These are phyloP conservation scores for Hemaris fuciformis DNA, from an alignment of 2,888 invertebrate genomes.

Conservation along the genomic window DNA sequence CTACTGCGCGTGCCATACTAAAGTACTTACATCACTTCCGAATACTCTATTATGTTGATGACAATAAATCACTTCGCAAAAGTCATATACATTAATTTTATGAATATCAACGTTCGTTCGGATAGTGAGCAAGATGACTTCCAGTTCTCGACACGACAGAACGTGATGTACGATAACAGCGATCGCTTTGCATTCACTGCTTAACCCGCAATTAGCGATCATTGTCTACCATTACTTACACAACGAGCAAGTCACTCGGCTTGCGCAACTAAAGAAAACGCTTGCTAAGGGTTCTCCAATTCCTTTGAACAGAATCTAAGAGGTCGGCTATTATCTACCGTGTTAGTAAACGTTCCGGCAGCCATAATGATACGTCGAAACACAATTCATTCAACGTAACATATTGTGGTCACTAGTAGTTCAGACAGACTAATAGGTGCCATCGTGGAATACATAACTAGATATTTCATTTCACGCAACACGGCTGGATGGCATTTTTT, in stretches of 20 bases:
- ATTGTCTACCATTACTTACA: conserved; percentile 46
- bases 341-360: not conserved
- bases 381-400: not conserved
- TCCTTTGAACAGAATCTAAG: not conserved
- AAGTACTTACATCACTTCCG: conserved; percentile 1
- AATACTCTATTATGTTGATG: not conserved
- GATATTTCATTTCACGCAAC: conserved; percentile 37
- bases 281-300: conserved; percentile 3
- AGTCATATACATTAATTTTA: not conserved
- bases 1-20: not conserved
- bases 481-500: conserved; percentile 25
- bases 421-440: not conserved
- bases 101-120: not conserved
- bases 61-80: conserved; percentile 2
- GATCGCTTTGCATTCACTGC: conserved; percentile 41
- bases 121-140: conserved; percentile 35
- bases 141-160: conserved; percentile 44
- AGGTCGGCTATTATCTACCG: not conserved
- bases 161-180: conserved; percentile 41
- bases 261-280: conserved; percentile 4
- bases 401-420: not conserved
- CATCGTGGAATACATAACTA: conserved; percentile 33
- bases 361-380: not conserved
- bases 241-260: not conserved
- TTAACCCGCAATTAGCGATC: conserved; percentile 50